Conservation (phyloP, 2,888 invertebrate genomes). For the Aporophyla lueneburgensis region DNA sequence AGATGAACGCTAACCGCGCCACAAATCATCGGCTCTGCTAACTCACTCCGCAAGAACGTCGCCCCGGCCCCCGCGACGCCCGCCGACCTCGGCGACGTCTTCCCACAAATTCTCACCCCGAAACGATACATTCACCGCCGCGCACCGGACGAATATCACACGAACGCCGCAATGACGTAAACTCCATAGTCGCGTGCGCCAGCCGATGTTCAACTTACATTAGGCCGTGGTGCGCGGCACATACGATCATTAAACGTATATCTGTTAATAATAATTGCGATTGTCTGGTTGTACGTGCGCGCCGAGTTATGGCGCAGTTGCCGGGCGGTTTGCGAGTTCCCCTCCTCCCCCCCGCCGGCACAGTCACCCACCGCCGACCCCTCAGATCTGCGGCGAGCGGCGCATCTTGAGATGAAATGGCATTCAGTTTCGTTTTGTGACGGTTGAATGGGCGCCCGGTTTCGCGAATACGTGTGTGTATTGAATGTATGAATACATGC, state of each 20-base stretch:
- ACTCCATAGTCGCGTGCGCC: slow-evolving; percentile 78
- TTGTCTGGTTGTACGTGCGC: slow-evolving; percentile 89
- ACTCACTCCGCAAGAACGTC: slow-evolving; percentile 80
- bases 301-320: slow-evolving; percentile 88
- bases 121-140: slow-evolving; percentile 75
- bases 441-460: slow-evolving; percentile 82
- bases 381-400: slow-evolving; percentile 76
- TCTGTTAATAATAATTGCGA: slow-evolving; percentile 89
- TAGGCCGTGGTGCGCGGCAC: slow-evolving; percentile 76
- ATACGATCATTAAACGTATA: slow-evolving; percentile 88
- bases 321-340: slow-evolving; percentile 75
- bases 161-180: slow-evolving; percentile 76
- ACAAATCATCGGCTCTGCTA: slow-evolving; percentile 85
- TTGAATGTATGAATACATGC: slow-evolving; percentile 74
- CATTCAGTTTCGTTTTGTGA: slow-evolving; percentile 85
- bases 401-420: slow-evolving; percentile 86
- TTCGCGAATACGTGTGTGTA: slow-evolving; percentile 73
- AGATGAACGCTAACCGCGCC: slow-evolving; percentile 84
- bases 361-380: slow-evolving; percentile 72
- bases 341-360: slow-evolving; percentile 61
- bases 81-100: slow-evolving; percentile 70
- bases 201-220: slow-evolving; percentile 73
- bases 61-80: slow-evolving; percentile 67
- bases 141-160: slow-evolving; percentile 76
- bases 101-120: slow-evolving; percentile 80